Percentiles rank a stretch among this genome's conserved stretches.
Conservation (phyloP, 2,797 vertebrate species). For the Hapalemur alaotrensis region DNA sequence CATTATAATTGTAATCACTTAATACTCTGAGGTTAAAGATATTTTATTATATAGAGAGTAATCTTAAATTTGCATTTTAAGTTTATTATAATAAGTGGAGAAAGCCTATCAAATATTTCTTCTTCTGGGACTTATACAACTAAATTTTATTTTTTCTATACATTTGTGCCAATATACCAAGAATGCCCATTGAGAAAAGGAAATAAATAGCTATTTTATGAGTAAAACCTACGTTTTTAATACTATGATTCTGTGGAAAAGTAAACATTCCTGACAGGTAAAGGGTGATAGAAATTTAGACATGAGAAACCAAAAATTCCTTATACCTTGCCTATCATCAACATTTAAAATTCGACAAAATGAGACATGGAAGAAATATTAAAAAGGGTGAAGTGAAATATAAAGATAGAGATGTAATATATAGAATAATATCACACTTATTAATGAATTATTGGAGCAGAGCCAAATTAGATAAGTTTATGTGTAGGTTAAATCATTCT, state of each 20-base stretch:
- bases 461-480: not conserved
- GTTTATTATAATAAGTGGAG: slow-evolving; percentile 63
- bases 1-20: slow-evolving; percentile 53
- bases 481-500: not conserved
- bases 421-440: not conserved
- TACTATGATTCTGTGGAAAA: slow-evolving; percentile 66
- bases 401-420: not conserved
- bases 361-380: not conserved
- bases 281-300: slow-evolving; percentile 70
- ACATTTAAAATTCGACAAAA: not conserved
- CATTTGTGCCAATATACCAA: slow-evolving; percentile 54
- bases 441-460: not conserved
- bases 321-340: not conserved
- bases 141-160: slow-evolving; percentile 58
- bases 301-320: not conserved
- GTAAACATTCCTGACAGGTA: slow-evolving; percentile 75
- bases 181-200: slow-evolving; percentile 53
- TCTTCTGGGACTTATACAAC: slow-evolving; percentile 54
- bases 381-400: not conserved
- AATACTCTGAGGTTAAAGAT: slow-evolving; percentile 64
- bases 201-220: slow-evolving; percentile 70
- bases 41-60: slow-evolving; percentile 64
- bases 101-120: slow-evolving; percentile 73
- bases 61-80: slow-evolving; percentile 66
- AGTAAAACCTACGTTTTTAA: slow-evolving; percentile 64